Base-by-base conservation (phyloP, 2,888 invertebrate species). In the Mycalesis mineus region DNA sequence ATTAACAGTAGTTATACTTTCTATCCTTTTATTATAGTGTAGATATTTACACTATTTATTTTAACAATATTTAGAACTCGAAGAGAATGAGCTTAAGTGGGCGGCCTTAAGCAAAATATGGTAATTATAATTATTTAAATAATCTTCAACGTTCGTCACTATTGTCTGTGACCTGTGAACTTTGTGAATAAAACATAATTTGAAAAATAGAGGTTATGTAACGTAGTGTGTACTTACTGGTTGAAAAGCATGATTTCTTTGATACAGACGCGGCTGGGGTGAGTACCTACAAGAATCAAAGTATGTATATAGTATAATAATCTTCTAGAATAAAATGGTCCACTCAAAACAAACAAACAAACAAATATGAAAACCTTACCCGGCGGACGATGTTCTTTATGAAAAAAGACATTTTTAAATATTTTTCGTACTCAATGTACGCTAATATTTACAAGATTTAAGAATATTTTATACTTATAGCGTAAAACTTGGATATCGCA, bases 191-290 rank as follows among this genome's bases (percentile, higher is more conserved):
- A 7, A 22, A 44, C 11, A 3, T 41, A 17, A n/a, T 1, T 15
- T 13, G 22, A 22, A 22, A 22, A 41, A 1, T 1, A n/a, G 31
- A 63, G 60, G 63, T 68, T 68, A 69, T 63, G 52, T 65, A 64
- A 51, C 5, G 1, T 1, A 39, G 14, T 36, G 36, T 0, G 15
- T 42, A 83, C 86, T 84, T 75, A 88, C 88, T 79, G 3, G 86
- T 84, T 1, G 84, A 85, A 57, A 87, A 81, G 57, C 80, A 80
- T 1, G 73, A 62, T 49, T 66, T 80, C 62, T 78, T 83, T 7
- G 72, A 65, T 1, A 74, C 64, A 1, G 82, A 65, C 42, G 78
- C 56, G 0, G 75, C 75, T 37, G 87, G 84, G 6, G 75, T 37
- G 2, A 83, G 51, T 13, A 84, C 75, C 87, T 87, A 63, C 29